Percentiles rank a stretch among this genome's conserved stretches.
Conservation (phyloP, 2,113 vertebrate genomes). For the Jaculus jaculus region DNA sequence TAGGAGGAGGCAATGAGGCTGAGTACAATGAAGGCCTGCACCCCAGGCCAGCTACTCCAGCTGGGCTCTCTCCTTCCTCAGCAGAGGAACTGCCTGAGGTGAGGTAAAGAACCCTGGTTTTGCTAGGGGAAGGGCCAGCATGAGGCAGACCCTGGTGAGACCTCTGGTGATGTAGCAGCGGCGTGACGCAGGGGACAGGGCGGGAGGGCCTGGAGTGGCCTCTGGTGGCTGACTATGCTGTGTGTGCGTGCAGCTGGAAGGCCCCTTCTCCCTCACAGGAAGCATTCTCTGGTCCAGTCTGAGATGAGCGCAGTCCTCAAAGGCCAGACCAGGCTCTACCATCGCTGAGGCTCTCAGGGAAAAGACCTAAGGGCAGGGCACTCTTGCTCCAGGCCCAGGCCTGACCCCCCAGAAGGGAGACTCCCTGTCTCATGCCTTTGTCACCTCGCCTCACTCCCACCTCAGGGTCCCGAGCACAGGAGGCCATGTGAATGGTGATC, state of each 20-base stretch:
- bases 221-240: background rate
- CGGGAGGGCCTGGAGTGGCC: accelerated
- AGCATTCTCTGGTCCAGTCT: background rate
- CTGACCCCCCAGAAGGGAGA: background rate
- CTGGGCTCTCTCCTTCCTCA: background rate
- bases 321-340: background rate
- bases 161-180: background rate
- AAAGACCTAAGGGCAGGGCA: background rate
- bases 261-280: background rate
- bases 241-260: background rate
- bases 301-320: background rate
- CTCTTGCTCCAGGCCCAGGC: background rate
- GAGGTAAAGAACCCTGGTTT: background rate
- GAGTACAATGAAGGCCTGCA: background rate
- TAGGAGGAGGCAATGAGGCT: background rate
- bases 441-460: background rate
- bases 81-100: background rate
- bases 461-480: background rate
- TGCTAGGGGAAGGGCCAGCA: background rate
- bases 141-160: background rate
- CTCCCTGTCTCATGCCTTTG: background rate
- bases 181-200: accelerated
- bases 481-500: background rate
- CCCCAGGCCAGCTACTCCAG: background rate
- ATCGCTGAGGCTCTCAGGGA: background rate